phyloP scores from a whole-genome alignment of 37 sponge, comb jelly and placozoan genomes.

The Hormiphora californensis region DNA sequence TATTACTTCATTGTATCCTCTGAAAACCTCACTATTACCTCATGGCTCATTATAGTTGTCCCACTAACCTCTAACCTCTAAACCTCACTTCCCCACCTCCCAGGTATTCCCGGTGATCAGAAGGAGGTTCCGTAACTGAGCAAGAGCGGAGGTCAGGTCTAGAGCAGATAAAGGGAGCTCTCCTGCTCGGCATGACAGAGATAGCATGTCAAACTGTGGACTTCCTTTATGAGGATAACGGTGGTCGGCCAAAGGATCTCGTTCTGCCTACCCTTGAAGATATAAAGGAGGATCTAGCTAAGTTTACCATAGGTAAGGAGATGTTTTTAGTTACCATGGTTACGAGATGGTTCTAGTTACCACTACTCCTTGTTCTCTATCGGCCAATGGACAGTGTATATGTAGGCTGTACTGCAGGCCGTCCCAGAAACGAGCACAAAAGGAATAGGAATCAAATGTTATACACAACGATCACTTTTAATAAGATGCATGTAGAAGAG shows the following conservation, averaged over 20 bases:
- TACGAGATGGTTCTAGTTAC: too few species aligned
- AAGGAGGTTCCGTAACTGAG: conserved; percentile 87
- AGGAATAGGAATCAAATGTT: too few species aligned
- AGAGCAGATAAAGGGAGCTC: conserved; percentile 93
- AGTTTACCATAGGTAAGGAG: conserved; percentile 56
- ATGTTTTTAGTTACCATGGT: too few species aligned
- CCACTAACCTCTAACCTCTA: not conserved
- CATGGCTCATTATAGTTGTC: not conserved
- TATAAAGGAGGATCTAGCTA: conserved; percentile 80
- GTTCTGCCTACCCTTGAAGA: conserved; percentile 85
- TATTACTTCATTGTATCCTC: too few species aligned
- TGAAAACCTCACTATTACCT: not conserved
- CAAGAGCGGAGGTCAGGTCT: conserved; percentile 82
- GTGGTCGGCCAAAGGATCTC: conserved; percentile 81
- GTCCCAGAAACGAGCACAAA: too few species aligned
- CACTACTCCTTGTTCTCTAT: too few species aligned
- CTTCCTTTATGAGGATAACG: conserved; percentile 87
- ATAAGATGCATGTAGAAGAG: too few species aligned
- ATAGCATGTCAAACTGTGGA: conserved; percentile 93
- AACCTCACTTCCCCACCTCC: not conserved
- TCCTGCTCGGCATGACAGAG: conserved; percentile 84
- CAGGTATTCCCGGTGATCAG: conserved; percentile 87
- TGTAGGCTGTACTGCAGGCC: too few species aligned
- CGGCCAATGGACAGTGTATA: too few species aligned
- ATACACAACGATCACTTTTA: too few species aligned